These are phyloP conservation scores for Myotis myotis DNA, from an alignment of 2,797 vertebrate species.

Conservation along the genomic window DNA sequence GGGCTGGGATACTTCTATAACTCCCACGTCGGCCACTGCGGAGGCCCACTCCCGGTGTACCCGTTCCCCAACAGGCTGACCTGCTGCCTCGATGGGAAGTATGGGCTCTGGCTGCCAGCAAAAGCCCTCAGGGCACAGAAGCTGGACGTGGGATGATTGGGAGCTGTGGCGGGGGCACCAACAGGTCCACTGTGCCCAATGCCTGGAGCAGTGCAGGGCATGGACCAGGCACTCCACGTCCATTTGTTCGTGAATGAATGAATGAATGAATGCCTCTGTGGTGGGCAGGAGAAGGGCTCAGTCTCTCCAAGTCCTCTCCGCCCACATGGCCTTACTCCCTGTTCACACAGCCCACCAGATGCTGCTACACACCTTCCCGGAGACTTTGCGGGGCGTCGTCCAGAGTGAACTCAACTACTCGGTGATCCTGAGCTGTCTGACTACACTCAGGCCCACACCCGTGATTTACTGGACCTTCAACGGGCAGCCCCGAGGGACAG, in stretches of 20 bases:
- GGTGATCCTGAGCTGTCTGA: neutral
- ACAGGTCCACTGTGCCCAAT: neutral
- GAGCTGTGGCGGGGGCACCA: accelerated
- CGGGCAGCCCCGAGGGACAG: neutral
- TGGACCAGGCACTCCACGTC: neutral
- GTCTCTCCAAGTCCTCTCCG: neutral
- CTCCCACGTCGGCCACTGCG: accelerated
- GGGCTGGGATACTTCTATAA: neutral
- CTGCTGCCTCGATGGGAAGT: neutral
- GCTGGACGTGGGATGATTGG: neutral
- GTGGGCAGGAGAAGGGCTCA: neutral
- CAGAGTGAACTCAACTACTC: slow-evolving; percentile 41
- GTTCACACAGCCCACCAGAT: neutral
- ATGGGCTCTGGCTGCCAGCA: neutral
- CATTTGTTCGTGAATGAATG: neutral
- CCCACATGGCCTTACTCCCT: neutral
- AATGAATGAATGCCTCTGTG: neutral
- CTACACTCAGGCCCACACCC: accelerated
- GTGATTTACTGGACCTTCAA: neutral
- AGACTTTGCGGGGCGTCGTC: accelerated
- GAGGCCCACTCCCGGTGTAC: accelerated
- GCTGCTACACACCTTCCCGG: neutral
- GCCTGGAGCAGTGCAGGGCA: neutral
- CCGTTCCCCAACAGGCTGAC: neutral
- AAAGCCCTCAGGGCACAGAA: neutral